phyloP scores from a whole-genome alignment of 2,888 invertebrate genomes.

The Ypsolopha scabrella region DNA sequence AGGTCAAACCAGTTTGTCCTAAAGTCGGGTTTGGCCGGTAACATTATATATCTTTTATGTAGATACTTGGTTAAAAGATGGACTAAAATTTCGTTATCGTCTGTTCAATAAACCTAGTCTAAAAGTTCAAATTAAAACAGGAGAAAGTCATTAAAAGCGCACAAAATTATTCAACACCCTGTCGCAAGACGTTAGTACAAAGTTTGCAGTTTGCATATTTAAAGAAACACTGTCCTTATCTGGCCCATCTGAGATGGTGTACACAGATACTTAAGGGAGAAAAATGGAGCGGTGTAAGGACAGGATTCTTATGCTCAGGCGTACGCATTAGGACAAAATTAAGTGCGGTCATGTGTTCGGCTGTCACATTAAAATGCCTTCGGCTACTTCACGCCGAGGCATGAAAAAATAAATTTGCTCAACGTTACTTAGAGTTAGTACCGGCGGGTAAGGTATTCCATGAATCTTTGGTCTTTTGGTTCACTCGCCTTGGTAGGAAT shows the following conservation, averaged over 20 bases:
- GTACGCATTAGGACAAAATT: constrained; percentile 65
- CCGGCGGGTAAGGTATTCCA: constrained; percentile 42
- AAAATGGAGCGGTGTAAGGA: constrained; percentile 44
- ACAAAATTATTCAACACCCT: constrained; percentile 65
- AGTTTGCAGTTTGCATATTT: constrained; percentile 67
- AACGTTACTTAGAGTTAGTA: constrained; percentile 16
- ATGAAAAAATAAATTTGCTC: constrained; percentile 38
- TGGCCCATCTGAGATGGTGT: constrained; percentile 59
- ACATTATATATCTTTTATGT: too few species aligned
- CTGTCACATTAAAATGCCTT: constrained; percentile 65
- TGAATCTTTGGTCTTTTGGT: constrained; percentile 30
- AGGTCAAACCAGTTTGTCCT: too few species aligned
- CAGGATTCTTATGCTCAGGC: constrained; percentile 42
- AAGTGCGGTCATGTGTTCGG: constrained; percentile 65
- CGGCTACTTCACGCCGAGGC: constrained; percentile 44
- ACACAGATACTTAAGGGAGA: constrained; percentile 50
- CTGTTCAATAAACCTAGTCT: too few species aligned
- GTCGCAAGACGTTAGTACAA: constrained; percentile 49
- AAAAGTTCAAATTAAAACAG: constrained; percentile 49
- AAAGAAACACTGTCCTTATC: constrained; percentile 63
- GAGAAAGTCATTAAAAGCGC: constrained; percentile 62
- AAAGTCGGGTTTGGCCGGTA: too few species aligned
- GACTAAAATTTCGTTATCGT: too few species aligned
- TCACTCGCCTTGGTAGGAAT: too few species aligned
- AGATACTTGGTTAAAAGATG: too few species aligned